A percentile compares a stretch with the other conserved stretches of the same genome.
phyloP scores from a whole-genome alignment of 2,113 vertebrate genomes.

The Anguilla rostrata region DNA sequence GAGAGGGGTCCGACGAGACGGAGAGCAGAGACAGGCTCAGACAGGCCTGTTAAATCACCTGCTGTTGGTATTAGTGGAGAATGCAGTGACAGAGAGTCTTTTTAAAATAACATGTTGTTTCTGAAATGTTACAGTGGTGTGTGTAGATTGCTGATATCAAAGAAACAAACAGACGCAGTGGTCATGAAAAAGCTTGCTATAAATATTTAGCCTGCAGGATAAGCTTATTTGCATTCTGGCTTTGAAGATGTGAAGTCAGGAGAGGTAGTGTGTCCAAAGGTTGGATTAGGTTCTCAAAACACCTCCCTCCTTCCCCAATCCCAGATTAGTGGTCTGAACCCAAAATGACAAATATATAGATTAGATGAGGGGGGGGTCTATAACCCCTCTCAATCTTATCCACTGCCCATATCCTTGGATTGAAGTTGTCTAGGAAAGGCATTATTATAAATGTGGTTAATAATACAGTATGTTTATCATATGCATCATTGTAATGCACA shows the following conservation, averaged over 20 bases:
- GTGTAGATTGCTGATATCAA: background rate
- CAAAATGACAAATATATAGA: constrained; percentile 48
- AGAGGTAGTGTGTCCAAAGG: background rate
- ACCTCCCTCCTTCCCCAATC: background rate
- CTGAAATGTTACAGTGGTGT: background rate
- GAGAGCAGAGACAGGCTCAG: background rate
- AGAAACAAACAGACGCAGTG: background rate
- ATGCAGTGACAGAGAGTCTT: too few relatives aligned
- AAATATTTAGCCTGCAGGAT: background rate
- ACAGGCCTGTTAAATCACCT: constrained; percentile 2
- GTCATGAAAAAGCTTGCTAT: background rate
- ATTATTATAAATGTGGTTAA: background rate
- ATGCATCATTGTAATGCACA: background rate
- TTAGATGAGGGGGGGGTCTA: constrained; percentile 41
- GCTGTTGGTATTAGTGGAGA: constrained; percentile 8
- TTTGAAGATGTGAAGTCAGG: background rate
- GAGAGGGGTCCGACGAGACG: background rate
- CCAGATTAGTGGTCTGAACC: constrained; percentile 48
- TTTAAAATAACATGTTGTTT: background rate
- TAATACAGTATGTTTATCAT: background rate
- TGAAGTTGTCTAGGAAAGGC: constrained; percentile 40
- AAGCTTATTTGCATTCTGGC: background rate
- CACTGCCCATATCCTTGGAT: constrained; percentile 34
- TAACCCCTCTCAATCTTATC: constrained; percentile 21
- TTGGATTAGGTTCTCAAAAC: background rate